Percentiles rank a stretch among this genome's conserved stretches.
Evolutionary conservation across 35 echinoderm and acorn worm species (phyloP).

Genomic region (Antedon bifida): DNA sequence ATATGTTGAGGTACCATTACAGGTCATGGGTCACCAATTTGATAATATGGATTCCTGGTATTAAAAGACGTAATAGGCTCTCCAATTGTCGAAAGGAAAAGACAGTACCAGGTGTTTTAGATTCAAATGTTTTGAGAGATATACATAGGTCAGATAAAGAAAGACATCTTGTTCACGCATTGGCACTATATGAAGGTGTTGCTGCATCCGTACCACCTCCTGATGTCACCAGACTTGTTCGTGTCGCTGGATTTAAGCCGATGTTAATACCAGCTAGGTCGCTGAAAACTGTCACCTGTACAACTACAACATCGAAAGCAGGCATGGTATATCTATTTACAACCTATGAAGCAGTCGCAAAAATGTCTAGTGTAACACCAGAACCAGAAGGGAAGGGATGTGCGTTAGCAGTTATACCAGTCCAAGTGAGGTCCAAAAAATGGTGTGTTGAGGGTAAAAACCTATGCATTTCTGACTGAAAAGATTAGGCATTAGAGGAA

Average conservation of each 20-base stretch:
- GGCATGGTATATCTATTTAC: neutral
- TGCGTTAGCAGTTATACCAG: no score
- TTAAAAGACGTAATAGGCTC: constrained; percentile 24
- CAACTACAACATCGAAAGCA: neutral
- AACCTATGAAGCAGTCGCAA: neutral
- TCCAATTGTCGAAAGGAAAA: constrained; percentile 30
- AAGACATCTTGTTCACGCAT: neutral
- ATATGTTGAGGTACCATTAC: constrained; percentile 38
- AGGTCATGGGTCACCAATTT: constrained; percentile 20
- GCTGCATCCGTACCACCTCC: neutral
- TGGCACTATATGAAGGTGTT: neutral
- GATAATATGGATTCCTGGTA: constrained; percentile 48
- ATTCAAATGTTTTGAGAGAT: constrained; percentile 25
- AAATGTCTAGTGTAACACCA: neutral
- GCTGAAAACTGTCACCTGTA: neutral
- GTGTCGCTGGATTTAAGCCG: neutral
- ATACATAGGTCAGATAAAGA: neutral
- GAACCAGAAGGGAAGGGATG: neutral
- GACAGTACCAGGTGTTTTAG: constrained; percentile 47
- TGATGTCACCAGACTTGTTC: neutral
- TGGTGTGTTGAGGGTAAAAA: no score
- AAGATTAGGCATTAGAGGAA: neutral
- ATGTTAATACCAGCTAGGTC: neutral
- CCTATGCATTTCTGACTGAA: neutral
- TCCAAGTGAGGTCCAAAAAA: no score